These are phyloP conservation scores for Netelia inedita DNA, from an alignment of 2,888 invertebrate genomes.

Conservation along the genomic window DNA sequence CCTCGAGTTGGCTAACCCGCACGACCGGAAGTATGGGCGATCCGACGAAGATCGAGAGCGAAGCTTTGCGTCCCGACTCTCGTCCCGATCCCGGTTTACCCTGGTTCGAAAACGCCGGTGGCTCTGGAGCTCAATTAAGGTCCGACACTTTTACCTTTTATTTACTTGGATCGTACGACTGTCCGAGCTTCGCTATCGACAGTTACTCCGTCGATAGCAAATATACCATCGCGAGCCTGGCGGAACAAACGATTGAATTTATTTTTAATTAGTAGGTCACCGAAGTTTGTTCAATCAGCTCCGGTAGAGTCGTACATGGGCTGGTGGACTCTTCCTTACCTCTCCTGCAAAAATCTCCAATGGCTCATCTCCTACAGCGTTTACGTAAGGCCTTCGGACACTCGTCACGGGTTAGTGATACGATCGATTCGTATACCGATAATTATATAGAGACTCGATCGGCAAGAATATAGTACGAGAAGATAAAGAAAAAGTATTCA, in stretches of 20 bases:
- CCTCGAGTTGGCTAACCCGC: slow-evolving; percentile 88
- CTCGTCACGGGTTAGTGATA: slow-evolving; percentile 76
- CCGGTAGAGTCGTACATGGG: slow-evolving; percentile 89
- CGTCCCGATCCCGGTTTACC: slow-evolving; percentile 90
- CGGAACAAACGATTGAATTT: slow-evolving; percentile 2
- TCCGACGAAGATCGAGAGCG: slow-evolving; percentile 85
- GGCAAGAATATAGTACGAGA: not conserved
- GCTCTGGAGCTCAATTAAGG: slow-evolving; percentile 87
- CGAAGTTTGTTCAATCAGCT: slow-evolving; percentile 89
- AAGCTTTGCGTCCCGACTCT: slow-evolving; percentile 87
- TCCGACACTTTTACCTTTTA: slow-evolving; percentile 54
- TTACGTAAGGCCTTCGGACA: slow-evolving; percentile 76
- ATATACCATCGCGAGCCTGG: not conserved
- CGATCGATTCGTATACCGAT: not conserved
- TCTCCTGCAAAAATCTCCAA: slow-evolving; percentile 91
- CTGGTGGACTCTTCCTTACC: slow-evolving; percentile 96
- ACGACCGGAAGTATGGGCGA: slow-evolving; percentile 85
- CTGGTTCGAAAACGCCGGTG: slow-evolving; percentile 90
- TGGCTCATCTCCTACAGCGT: slow-evolving; percentile 96
- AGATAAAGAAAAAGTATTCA: not conserved
- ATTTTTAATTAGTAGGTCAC: slow-evolving; percentile 84
- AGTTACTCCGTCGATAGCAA: not conserved
- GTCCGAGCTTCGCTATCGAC: not conserved
- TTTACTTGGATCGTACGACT: not conserved
- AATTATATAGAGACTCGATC: not conserved